Evolutionary conservation across 1,140 invertebrate genomes (phyloP).

Genomic region (Lycorma delicatula): DNA sequence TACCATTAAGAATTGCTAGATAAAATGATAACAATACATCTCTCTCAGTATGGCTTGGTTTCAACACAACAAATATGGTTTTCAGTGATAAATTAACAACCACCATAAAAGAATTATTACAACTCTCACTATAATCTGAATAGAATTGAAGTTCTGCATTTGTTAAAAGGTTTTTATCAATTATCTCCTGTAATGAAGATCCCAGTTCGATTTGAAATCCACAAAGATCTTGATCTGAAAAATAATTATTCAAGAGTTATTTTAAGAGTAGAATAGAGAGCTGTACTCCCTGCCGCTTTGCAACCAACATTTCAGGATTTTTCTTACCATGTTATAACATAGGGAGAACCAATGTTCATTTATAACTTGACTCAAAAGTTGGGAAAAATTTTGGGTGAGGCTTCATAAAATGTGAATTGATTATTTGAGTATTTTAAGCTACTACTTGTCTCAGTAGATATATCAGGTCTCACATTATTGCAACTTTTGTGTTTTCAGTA

Average conservation of each 20-base stretch:
- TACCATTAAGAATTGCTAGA: too few relatives aligned
- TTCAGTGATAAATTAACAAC: too few relatives aligned
- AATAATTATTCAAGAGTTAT: conserved; percentile 10
- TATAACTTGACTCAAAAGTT: not conserved
- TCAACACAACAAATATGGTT: too few relatives aligned
- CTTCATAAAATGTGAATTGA: too few relatives aligned
- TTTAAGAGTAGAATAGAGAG: not conserved
- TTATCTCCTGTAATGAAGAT: conserved; percentile 41
- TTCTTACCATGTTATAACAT: not conserved
- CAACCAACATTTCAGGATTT: not conserved
- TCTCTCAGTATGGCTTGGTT: too few relatives aligned
- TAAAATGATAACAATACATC: too few relatives aligned
- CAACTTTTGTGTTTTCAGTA: too few relatives aligned
- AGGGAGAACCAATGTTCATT: too few relatives aligned
- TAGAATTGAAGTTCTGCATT: conserved; percentile 34
- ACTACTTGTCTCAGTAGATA: too few relatives aligned
- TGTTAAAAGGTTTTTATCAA: conserved; percentile 35
- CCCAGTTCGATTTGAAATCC: conserved; percentile 45
- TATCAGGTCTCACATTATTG: too few relatives aligned
- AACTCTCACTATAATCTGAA: conserved; percentile 35
- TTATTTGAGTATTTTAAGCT: too few relatives aligned
- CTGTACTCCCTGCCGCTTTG: not conserved
- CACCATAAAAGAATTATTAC: too few relatives aligned
- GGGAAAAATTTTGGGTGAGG: not conserved
- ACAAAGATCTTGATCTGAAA: conserved; percentile 44